Conservation (phyloP, 2,797 vertebrate genomes). For the Dendrocincla fuliginosa region DNA sequence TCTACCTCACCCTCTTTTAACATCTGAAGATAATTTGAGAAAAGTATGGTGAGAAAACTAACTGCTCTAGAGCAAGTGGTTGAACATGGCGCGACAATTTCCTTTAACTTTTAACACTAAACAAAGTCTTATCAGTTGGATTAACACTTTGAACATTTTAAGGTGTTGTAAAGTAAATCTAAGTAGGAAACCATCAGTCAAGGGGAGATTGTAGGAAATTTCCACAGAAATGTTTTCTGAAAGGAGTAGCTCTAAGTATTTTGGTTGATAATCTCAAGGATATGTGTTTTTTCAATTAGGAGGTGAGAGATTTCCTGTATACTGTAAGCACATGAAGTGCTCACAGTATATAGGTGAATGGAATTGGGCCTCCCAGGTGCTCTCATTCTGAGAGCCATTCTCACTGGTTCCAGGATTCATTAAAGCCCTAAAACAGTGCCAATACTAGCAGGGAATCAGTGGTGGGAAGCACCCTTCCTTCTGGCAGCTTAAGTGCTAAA, state of each 20-base stretch:
- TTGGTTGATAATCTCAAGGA: not conserved
- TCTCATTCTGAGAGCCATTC: not conserved
- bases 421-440: not conserved
- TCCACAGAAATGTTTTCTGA: not conserved
- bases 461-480: not conserved
- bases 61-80: not conserved
- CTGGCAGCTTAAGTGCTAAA: not conserved
- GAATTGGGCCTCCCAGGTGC: not conserved
- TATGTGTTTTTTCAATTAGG: not conserved
- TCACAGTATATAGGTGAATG: not conserved
- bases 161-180: not conserved
- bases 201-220: not conserved
- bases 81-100: not conserved
- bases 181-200: not conserved
- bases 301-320: not conserved
- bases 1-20: not conserved
- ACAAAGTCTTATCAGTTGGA: not conserved
- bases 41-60: not conserved
- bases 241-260: not conserved
- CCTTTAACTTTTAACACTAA: not conserved
- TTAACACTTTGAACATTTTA: not conserved
- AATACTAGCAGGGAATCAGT: not conserved
- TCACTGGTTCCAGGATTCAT: fast-evolving
- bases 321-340: not conserved
- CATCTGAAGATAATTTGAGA: not conserved